A percentile compares a stretch with the other conserved stretches of the same genome.
phyloP scores from a whole-genome alignment of 2,888 invertebrate genomes.

The Dorcus parallelipipedus region DNA sequence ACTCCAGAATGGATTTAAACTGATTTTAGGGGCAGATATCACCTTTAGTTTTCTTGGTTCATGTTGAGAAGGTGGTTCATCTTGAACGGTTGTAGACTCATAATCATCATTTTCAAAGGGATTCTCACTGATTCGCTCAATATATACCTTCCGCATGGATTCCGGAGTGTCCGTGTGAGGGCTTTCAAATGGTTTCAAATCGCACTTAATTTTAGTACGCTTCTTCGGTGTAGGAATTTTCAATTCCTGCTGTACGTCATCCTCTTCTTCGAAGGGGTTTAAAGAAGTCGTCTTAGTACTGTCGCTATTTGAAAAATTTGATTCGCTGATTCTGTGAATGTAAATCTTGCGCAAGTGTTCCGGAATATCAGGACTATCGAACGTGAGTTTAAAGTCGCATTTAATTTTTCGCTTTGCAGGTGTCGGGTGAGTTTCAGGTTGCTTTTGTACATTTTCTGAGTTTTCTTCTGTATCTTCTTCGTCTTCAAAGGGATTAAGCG shows the following conservation, averaged over 20 bases:
- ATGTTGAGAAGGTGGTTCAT: background rate
- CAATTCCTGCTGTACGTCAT: constrained; percentile 32
- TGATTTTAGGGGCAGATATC: constrained; percentile 48
- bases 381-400: background rate
- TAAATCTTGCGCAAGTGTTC: no score
- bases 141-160: background rate
- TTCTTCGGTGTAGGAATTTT: constrained; percentile 14
- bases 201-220: constrained; percentile 19
- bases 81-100: background rate
- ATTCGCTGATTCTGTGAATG: no score
- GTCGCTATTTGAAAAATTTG: no score
- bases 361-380: background rate
- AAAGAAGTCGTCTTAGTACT: background rate
- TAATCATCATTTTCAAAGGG: background rate
- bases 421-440: background rate
- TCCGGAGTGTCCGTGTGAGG: background rate
- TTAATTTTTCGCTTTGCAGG: background rate
- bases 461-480: constrained; percentile 35
- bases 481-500: constrained; percentile 43
- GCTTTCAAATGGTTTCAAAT: no score
- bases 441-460: background rate
- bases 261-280: constrained; percentile 31
- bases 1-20: constrained; percentile 70
- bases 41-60: constrained; percentile 15
- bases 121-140: background rate